A percentile compares a stretch with the other conserved stretches of the same genome.
These are phyloP conservation scores for Arctocebus calabarensis DNA, from an alignment of 2,797 vertebrate genomes.

Conservation along the genomic window DNA sequence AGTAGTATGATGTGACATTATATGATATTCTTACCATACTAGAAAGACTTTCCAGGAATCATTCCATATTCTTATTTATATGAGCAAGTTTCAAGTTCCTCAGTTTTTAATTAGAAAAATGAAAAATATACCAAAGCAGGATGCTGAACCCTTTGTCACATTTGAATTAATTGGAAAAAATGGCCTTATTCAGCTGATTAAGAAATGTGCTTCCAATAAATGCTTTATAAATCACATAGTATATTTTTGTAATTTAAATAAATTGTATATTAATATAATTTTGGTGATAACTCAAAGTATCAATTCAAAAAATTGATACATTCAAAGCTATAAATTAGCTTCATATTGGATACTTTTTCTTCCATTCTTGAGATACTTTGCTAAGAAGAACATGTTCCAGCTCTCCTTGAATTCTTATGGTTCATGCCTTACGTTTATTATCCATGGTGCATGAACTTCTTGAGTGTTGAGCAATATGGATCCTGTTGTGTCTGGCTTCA, in stretches of 20 bases:
- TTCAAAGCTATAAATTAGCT: too few species aligned
- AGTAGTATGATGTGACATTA: neutral
- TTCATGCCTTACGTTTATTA: neutral
- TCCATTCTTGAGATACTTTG: too few species aligned
- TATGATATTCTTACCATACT: neutral
- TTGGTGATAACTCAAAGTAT: constrained; percentile 45
- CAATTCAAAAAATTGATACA: neutral
- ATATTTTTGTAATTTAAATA: neutral
- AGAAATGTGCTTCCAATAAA: constrained; percentile 12
- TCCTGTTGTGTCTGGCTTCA: neutral
- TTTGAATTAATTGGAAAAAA: constrained; percentile 22
- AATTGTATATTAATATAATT: neutral
- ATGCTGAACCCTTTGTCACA: neutral
- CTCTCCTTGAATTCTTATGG: neutral
- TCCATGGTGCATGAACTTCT: neutral
- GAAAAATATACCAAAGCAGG: neutral
- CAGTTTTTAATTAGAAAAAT: constrained; percentile 47
- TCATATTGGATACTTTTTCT: too few species aligned
- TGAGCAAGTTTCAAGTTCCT: constrained; percentile 3
- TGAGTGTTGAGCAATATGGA: neutral
- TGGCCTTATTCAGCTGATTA: neutral
- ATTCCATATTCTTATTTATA: neutral
- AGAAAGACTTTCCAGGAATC: constrained; percentile 21
- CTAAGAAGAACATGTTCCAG: too few species aligned
- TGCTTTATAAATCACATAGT: neutral